Conservation (phyloP, 64 coral and sea anemone genomes). For the Montipora sp. region DNA sequence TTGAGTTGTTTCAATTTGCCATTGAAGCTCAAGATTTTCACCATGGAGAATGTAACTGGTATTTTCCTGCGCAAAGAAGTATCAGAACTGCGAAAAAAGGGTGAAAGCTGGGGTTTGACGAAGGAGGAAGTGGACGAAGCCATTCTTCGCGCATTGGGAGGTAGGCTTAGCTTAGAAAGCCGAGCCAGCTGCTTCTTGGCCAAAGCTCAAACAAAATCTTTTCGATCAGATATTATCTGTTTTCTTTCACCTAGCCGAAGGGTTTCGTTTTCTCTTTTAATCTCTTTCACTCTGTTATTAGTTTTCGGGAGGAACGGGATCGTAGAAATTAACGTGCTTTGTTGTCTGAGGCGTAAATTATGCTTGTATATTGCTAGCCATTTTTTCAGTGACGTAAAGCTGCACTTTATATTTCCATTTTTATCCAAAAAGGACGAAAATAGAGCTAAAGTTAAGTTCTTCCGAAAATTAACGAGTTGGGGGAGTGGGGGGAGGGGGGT, state of each 20-base stretch:
- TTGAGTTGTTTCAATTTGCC: no score
- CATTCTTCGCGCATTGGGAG: slow-evolving; percentile 77
- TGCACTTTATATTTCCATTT: no score
- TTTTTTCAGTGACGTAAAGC: no score
- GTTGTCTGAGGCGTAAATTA: no score
- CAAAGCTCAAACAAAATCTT: not conserved
- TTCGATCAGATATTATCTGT: not conserved
- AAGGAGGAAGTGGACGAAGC: slow-evolving; percentile 79
- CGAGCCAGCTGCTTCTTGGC: not conserved
- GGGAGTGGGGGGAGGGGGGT: no score
- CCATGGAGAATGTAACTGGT: slow-evolving; percentile 34
- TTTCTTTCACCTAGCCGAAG: not conserved
- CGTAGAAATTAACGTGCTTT: no score
- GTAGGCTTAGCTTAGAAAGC: not conserved
- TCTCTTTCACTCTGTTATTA: not conserved
- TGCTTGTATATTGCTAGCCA: no score
- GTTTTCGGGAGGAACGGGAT: no score
- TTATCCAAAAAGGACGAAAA: no score
- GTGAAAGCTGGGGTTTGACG: slow-evolving; percentile 70
- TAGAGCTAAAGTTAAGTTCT: no score
- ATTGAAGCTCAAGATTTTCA: not conserved
- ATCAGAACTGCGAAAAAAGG: slow-evolving; percentile 73
- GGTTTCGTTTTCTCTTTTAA: not conserved
- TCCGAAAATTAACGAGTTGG: no score
- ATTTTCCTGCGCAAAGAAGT: slow-evolving; percentile 71